Evolutionary conservation across 2,888 invertebrate genomes (phyloP).

Genomic region (Sphinx pinastri): DNA sequence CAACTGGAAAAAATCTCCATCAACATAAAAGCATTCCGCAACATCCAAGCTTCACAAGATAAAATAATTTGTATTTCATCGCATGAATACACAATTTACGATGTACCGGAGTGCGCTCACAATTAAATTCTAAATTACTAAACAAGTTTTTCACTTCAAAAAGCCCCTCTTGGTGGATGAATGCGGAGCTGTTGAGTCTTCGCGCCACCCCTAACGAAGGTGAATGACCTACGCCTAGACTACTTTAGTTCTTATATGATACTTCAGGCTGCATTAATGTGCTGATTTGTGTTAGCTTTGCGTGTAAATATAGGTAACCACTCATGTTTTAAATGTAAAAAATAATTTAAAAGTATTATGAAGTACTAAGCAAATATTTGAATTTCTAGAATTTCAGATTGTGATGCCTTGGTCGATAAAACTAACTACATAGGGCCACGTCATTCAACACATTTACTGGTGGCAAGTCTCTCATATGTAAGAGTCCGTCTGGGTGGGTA

Average conservation of each 20-base stretch:
- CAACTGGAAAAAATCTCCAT: background rate
- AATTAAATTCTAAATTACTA: constrained; percentile 21
- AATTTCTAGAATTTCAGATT: no score
- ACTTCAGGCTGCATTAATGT: background rate
- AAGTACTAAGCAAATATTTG: no score
- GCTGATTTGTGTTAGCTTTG: no score
- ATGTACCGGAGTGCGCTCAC: constrained; percentile 10
- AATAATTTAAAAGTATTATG: no score
- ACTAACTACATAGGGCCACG: no score
- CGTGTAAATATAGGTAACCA: no score
- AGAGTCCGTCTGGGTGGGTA: no score
- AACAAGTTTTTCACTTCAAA: constrained; percentile 21
- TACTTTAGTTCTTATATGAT: constrained; percentile 29
- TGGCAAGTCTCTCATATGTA: no score
- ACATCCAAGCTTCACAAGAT: background rate
- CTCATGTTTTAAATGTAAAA: no score
- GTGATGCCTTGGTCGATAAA: no score
- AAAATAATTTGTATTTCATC: background rate
- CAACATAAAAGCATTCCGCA: background rate
- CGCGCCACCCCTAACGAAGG: constrained; percentile 37
- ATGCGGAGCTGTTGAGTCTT: background rate
- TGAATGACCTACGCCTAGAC: constrained; percentile 38
- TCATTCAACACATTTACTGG: no score
- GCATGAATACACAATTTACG: constrained; percentile 1
- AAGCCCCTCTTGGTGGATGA: constrained; percentile 12